A percentile compares a stretch with the other conserved stretches of the same genome.
These are phyloP conservation scores for Dermochelys coriacea DNA, from an alignment of 2,797 vertebrate species.

Conservation along the genomic window DNA sequence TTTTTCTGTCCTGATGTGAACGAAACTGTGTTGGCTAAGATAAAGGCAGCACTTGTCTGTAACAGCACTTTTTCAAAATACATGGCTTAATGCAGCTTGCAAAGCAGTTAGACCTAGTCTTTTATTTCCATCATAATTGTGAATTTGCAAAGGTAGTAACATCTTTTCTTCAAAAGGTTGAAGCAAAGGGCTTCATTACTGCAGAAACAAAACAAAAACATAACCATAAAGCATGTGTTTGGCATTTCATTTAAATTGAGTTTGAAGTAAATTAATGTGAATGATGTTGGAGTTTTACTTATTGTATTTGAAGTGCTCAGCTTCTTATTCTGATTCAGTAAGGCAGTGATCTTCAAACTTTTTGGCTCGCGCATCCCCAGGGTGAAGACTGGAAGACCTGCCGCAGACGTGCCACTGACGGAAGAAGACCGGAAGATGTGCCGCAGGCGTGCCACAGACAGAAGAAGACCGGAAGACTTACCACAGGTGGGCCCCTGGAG, in stretches of 20 bases:
- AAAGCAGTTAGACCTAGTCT: background rate
- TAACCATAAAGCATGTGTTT: background rate
- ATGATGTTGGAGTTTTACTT: background rate
- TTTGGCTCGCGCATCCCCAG: no score
- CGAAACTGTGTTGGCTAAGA: background rate
- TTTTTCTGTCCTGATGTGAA: background rate
- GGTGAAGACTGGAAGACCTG: no score
- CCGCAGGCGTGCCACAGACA: no score
- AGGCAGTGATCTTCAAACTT: background rate
- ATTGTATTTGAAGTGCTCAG: background rate
- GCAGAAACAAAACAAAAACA: rapidly evolving
- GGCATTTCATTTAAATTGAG: background rate
- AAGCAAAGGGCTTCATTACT: background rate
- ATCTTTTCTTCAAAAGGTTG: background rate
- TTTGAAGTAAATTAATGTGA: background rate
- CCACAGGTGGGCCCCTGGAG: no score
- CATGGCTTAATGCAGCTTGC: background rate
- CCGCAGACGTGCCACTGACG: no score
- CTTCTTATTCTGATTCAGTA: background rate
- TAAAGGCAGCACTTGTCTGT: background rate
- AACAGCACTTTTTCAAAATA: background rate
- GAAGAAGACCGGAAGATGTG: no score
- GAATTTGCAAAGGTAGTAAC: background rate
- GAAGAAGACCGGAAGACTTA: no score
- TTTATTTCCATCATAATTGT: background rate